phyloP scores from a whole-genome alignment of 2,888 invertebrate species.

The Chloromyia formosa region DNA sequence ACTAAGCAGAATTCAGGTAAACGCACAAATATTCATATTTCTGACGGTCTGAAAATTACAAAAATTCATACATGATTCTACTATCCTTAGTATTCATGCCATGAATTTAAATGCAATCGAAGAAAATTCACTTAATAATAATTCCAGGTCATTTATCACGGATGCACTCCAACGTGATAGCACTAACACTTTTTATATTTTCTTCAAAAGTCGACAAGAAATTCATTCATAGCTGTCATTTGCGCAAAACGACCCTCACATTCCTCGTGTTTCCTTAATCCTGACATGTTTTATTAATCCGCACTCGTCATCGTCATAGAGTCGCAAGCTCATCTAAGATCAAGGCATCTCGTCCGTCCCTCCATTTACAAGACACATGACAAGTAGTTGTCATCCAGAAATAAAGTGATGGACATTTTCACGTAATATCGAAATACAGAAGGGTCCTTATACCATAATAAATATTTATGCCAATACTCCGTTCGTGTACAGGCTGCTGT shows the following conservation, averaged over 20 bases:
- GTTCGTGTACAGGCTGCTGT: not conserved
- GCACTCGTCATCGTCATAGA: constrained; percentile 13
- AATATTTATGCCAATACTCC: constrained; percentile 5
- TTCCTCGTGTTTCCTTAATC: constrained; percentile 1
- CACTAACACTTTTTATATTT: not conserved
- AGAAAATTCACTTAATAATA: not conserved
- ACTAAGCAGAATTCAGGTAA: too few species aligned
- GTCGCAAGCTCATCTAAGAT: not conserved
- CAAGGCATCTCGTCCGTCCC: constrained; percentile 21
- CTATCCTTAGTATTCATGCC: not conserved
- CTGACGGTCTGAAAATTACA: not conserved
- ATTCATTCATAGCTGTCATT: constrained; percentile 17
- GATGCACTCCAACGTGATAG: not conserved
- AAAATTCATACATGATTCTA: not conserved
- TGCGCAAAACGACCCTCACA: not conserved
- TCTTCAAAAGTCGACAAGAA: not conserved
- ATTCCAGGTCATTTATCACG: not conserved
- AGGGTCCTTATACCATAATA: constrained; percentile 2
- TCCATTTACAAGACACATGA: constrained; percentile 5
- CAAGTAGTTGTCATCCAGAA: constrained; percentile 10
- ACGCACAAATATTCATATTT: too few species aligned
- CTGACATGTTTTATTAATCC: constrained; percentile 20
- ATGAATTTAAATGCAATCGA: not conserved
- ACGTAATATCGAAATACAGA: not conserved
- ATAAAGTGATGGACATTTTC: constrained; percentile 8